These are phyloP conservation scores for Mesorhabditis belari DNA, from an alignment of 2,888 invertebrate genomes.

Conservation along the genomic window DNA sequence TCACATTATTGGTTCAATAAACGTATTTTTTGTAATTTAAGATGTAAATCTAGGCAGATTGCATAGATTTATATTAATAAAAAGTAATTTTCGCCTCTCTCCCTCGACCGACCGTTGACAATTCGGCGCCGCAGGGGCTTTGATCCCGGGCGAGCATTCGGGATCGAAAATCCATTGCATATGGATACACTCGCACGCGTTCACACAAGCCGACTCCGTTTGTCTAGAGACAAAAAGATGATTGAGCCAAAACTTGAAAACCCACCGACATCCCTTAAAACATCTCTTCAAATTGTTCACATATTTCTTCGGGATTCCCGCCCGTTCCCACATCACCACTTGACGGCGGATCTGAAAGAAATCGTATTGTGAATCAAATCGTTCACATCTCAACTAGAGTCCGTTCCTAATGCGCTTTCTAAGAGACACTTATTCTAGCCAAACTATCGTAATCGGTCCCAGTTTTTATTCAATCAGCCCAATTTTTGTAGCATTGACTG, in stretches of 20 bases:
- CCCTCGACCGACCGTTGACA: constrained; percentile 26
- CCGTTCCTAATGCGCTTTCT: no score
- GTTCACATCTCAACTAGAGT: no score
- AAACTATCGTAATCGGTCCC: no score
- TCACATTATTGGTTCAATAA: no score
- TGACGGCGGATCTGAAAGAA: constrained; percentile 36
- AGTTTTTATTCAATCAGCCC: no score
- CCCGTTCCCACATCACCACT: constrained; percentile 26
- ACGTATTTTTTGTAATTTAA: no score
- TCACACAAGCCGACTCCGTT: constrained; percentile 25
- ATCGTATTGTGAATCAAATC: background rate
- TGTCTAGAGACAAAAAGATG: background rate
- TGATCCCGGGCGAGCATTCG: constrained; percentile 36
- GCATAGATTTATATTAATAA: background rate
- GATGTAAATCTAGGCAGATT: no score
- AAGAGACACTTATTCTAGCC: no score
- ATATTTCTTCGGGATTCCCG: constrained; percentile 33
- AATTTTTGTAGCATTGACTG: no score
- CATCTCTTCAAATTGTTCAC: constrained; percentile 28
- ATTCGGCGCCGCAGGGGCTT: constrained; percentile 32
- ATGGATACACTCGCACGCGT: constrained; percentile 45
- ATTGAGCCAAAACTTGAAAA: background rate
- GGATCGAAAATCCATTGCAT: constrained; percentile 44
- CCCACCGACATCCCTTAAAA: constrained; percentile 26
- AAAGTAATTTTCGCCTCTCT: background rate